A percentile compares a stretch with the other conserved stretches of the same genome.
Conservation (phyloP, 23 tunicate species). For the Clavelina lepadiformis region DNA sequence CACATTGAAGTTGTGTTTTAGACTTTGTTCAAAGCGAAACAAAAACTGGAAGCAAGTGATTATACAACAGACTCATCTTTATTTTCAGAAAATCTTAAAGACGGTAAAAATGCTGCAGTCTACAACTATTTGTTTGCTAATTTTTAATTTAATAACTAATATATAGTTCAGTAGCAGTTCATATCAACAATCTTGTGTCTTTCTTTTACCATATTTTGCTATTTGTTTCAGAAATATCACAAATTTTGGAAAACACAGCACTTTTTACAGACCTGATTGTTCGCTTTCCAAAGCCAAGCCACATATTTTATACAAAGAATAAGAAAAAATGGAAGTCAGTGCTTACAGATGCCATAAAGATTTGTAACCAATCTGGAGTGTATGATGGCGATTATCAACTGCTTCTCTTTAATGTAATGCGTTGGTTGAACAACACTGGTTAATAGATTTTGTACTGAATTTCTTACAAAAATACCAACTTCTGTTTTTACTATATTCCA, state of each 20-base stretch:
- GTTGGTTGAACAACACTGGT: neutral
- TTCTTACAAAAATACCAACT: too few species aligned
- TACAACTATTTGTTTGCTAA: too few species aligned
- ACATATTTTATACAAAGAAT: constrained; percentile 33
- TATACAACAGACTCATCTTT: constrained; percentile 27
- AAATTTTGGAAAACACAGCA: constrained; percentile 83
- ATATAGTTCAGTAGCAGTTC: too few species aligned
- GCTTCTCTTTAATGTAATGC: constrained; percentile 43
- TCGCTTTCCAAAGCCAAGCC: constrained; percentile 63
- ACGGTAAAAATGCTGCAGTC: neutral
- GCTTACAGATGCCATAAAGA: constrained; percentile 45
- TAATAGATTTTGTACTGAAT: neutral
- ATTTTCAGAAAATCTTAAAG: constrained; percentile 8
- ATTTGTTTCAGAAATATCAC: constrained; percentile 32
- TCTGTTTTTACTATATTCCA: neutral
- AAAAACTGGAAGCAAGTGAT: too few species aligned
- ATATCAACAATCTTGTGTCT: too few species aligned
- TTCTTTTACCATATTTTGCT: neutral
- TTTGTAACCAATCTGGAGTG: constrained; percentile 50
- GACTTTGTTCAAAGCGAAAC: too few species aligned
- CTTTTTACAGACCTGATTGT: constrained; percentile 82
- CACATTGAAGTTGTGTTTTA: too few species aligned
- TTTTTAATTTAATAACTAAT: too few species aligned
- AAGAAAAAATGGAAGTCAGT: constrained; percentile 38
- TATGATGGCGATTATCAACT: constrained; percentile 57